These are phyloP conservation scores for Cydia splendana DNA, from an alignment of 1,140 invertebrate genomes.

Conservation along the genomic window DNA sequence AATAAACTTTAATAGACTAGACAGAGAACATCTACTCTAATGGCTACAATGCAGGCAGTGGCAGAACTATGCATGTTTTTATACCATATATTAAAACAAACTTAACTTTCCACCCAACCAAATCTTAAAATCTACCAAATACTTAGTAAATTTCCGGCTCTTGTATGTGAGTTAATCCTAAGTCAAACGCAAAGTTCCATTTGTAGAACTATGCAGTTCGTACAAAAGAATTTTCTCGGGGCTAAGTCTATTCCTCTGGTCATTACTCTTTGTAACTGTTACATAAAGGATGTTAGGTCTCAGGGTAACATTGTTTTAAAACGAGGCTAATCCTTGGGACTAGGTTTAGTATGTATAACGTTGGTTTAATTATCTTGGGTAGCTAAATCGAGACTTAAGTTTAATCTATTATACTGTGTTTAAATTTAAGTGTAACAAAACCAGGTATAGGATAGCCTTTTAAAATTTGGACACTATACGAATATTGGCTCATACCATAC, in stretches of 20 bases:
- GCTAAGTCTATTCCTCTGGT: constrained; percentile 12
- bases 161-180: background rate
- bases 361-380: background rate
- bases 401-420: no score
- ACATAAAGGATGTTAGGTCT: constrained; percentile 17
- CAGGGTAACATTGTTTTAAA: background rate
- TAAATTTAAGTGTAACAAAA: no score
- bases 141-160: background rate
- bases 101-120: background rate
- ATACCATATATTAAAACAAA: background rate
- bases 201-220: background rate
- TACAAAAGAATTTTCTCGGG: constrained; percentile 17
- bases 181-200: constrained; percentile 17
- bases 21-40: background rate
- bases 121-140: background rate
- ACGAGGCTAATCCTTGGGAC: background rate
- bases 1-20: no score
- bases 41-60: background rate
- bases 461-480: no score
- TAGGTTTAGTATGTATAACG: background rate
- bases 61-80: background rate
- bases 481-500: no score
- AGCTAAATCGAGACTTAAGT: background rate
- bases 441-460: no score
- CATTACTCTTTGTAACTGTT: constrained; percentile 30